Conservation (phyloP, 2,888 invertebrate genomes). For the Scaptomyza caliginosa region DNA sequence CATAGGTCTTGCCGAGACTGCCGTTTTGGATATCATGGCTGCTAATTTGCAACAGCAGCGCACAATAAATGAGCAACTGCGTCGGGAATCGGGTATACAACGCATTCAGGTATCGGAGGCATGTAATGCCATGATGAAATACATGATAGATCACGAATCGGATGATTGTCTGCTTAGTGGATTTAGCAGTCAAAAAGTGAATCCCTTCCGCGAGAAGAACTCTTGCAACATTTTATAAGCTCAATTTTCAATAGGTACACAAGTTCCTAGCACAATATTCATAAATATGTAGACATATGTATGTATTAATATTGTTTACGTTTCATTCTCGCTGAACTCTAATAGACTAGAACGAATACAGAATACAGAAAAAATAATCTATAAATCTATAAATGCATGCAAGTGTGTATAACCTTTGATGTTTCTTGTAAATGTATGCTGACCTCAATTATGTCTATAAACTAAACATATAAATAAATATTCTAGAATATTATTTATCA, state of each 20-base stretch:
- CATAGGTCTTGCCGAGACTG: slow-evolving; percentile 88
- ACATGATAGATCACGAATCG: slow-evolving; percentile 94
- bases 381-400: slow-evolving; percentile 46
- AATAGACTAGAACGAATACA: slow-evolving; percentile 39
- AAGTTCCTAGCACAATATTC: slow-evolving; percentile 68
- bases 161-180: slow-evolving; percentile 97
- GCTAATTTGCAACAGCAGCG: slow-evolving; percentile 96
- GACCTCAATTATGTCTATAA: slow-evolving; percentile 80
- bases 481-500: slow-evolving; percentile 54
- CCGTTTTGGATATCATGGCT: slow-evolving; percentile 97
- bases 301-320: slow-evolving; percentile 44
- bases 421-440: slow-evolving; percentile 67
- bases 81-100: slow-evolving; percentile 94
- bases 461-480: slow-evolving; percentile 61
- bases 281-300: slow-evolving; percentile 26
- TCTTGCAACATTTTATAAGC: slow-evolving; percentile 92
- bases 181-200: slow-evolving; percentile 96
- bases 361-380: slow-evolving; percentile 4
- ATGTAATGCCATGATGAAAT: slow-evolving; percentile 96
- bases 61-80: slow-evolving; percentile 95
- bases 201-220: slow-evolving; percentile 97
- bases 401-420: slow-evolving; percentile 57
- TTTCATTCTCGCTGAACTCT: slow-evolving; percentile 23
- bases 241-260: slow-evolving; percentile 47
- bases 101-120: slow-evolving; percentile 91